Base-by-base conservation (phyloP, 2,113 vertebrate genomes). In the Cyphomyrus discorhynchus region DNA sequence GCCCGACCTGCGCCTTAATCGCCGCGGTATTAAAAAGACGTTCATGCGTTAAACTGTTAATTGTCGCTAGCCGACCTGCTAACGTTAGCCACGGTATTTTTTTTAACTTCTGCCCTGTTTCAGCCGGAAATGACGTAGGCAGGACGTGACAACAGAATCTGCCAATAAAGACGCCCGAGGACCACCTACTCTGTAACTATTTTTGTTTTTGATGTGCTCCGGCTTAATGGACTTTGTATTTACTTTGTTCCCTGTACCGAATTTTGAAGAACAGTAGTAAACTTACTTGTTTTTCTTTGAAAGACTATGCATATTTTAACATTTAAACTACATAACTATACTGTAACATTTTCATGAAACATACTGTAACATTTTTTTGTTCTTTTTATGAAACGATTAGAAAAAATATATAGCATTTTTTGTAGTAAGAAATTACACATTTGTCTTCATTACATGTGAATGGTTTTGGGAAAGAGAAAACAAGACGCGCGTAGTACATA, bases 51-150 rank as follows among this genome's bases (percentile, higher is more conserved):
- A 56, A 10, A 42, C 27, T 62, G 86, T 19, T 62, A 58, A 46
- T 45, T 35, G 17, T 11, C 52, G 87, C 90, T 89, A 89, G 91
- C 91, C 93, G 92, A 92, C 91, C 92, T 53, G 90, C 92, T 93
- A 93, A 92, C 91, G 94, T 93, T 89, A 92, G 87, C 87, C 92
- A 92, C 92, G 90, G 92, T 92, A 90, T 91, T 92, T 91, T 92
- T 92, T 95, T 93, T 93, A 90, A 93, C 93, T 91, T 93, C 93
- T 90, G 92, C 70, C 66, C 91, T 91, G 92, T 74, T 91, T 91
- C 31, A 93, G 42, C 91, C 93, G 95, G 95, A 95, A 94, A 92
- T 95, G 94, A 94, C 93, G 93, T 86, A 2, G 1, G 3, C 47
- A n/a, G 5, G 9, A 62, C 56, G 10, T 66, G 24, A 42, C 49